These are phyloP conservation scores for Apamea anceps DNA, from an alignment of 2,888 invertebrate genomes.

Conservation along the genomic window DNA sequence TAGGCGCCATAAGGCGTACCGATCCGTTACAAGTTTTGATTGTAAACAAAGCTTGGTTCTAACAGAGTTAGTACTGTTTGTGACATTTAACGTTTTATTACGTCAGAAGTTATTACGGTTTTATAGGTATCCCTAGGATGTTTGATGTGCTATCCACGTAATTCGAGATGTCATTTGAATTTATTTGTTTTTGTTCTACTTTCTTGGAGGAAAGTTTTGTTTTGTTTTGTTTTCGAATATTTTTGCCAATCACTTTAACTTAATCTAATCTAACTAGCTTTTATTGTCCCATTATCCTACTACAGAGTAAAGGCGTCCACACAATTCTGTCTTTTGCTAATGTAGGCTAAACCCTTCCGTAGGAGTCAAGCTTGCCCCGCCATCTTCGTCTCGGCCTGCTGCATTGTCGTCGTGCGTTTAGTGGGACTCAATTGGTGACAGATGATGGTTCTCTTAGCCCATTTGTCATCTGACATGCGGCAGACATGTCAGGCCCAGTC, in stretches of 20 bases:
- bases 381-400: too few species aligned
- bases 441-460: too few species aligned
- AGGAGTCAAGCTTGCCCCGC: too few species aligned
- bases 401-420: too few species aligned
- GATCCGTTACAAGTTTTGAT: conserved; percentile 45
- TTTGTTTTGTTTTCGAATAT: not conserved
- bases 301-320: too few species aligned
- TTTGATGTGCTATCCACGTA: conserved; percentile 28
- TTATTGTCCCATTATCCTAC: too few species aligned
- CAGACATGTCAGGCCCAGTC: too few species aligned
- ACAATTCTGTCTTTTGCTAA: too few species aligned
- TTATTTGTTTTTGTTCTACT: not conserved
- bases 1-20: not conserved
- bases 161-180: conserved; percentile 29
- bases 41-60: conserved; percentile 30
- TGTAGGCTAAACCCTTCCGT: too few species aligned
- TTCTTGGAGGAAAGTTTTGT: not conserved
- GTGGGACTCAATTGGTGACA: too few species aligned
- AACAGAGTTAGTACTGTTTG: conserved; percentile 25
- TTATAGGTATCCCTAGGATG: conserved; percentile 10
- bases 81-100: conserved; percentile 44
- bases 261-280: too few species aligned
- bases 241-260: not conserved
- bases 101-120: conserved; percentile 29
- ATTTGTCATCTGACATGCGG: too few species aligned